Evolutionary conservation across 2,113 vertebrate species (phyloP).

Genomic region (Embiotoca jacksoni): DNA sequence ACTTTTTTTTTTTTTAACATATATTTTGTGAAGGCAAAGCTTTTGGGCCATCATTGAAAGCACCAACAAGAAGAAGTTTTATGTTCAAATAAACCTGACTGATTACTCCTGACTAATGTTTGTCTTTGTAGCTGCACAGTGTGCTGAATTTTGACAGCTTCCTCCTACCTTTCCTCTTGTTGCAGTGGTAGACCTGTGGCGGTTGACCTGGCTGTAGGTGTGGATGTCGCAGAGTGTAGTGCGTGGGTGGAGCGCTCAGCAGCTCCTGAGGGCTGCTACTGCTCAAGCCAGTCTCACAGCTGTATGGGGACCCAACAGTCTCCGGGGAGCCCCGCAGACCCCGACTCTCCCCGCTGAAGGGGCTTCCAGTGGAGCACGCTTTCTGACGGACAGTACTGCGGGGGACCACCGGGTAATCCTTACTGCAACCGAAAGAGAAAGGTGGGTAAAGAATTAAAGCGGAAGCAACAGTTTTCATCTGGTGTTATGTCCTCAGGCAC

Average conservation of each 20-base stretch:
- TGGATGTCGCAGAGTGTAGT: constrained; percentile 87
- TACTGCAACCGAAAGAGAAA: constrained; percentile 78
- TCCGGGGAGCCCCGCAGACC: constrained; percentile 85
- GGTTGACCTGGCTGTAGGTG: constrained; percentile 82
- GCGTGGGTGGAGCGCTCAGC: constrained; percentile 83
- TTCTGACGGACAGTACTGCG: constrained; percentile 93
- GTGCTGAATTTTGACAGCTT: too few relatives aligned
- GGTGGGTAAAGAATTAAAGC: not conserved
- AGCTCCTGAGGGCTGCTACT: constrained; percentile 89
- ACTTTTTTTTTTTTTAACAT: too few relatives aligned
- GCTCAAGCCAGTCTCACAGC: constrained; percentile 91
- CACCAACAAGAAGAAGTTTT: not conserved
- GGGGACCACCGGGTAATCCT: constrained; percentile 95
- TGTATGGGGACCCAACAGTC: constrained; percentile 88
- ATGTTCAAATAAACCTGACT: constrained; percentile 1
- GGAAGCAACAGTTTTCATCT: constrained; percentile 7
- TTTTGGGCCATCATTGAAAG: too few relatives aligned
- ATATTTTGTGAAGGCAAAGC: too few relatives aligned
- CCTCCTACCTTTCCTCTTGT: constrained; percentile 92
- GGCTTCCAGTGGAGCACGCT: constrained; percentile 89
- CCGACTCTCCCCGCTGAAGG: constrained; percentile 87
- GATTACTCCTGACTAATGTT: not conserved
- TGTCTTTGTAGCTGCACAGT: too few relatives aligned
- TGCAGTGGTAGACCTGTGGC: constrained; percentile 90
- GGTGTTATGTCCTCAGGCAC: not conserved